Base-by-base conservation (phyloP, 2,797 vertebrate genomes). In the Ataeniobius toweri region DNA sequence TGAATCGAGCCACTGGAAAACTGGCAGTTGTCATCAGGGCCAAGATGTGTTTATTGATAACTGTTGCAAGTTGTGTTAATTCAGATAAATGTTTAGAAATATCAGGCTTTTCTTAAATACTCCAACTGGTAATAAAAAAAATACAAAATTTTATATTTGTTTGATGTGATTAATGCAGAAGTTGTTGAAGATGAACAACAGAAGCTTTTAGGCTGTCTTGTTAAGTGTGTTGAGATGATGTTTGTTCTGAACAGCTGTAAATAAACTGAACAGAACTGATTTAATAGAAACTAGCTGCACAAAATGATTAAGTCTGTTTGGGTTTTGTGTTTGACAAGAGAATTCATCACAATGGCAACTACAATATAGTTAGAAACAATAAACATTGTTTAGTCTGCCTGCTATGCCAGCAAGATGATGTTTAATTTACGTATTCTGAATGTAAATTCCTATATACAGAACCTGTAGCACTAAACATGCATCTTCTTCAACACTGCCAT, bases 401-500 rank as follows among this genome's bases (percentile, higher is more conserved):
- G 65, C 78, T 67, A 56, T 39, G 46, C 6, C 24, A 41, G 55
- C 53, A 51, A 44, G 58, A 85, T 85, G 74, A 86, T 86, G 80
- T 81, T 63, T 77, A 80, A 81, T 85, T 73, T 70, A 58, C 20
- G 75, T 88, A 89, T 78, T 84, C n/a, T 63, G 74, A 89, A 91
- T 86, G 85, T 79, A 78, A 90, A 72, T 46, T 12, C 2, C 51
- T 82, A 50, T 88, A 83, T 85, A 75, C 55, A 80, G 61, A 7
- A 58, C 76, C 20, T 68, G 85, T 83, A 88, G 84, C 14, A 7
- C 58, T 58, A 73, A 67, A 80, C 85, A 93, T 93, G 89, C 90
- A 89, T 95, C 91, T 92, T 93, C 80, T 90, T 93, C 91, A 91
- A 86, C 75, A 80, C 74, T 82, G 88, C 92, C 88, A 88, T 73